Conservation (phyloP, 1,140 invertebrate genomes). For the Leptonema lineaticorne region DNA sequence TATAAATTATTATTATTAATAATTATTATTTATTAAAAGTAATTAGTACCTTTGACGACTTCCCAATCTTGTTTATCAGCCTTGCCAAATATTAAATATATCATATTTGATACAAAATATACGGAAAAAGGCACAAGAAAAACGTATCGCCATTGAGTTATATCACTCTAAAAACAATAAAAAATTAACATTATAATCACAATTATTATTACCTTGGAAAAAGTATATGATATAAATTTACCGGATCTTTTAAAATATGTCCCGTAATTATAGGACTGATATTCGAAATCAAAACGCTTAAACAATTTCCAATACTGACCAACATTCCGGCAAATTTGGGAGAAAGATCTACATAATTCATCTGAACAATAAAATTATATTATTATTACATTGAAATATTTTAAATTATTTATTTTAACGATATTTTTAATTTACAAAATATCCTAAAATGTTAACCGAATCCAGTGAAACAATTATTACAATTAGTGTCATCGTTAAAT, state of each 20-base stretch:
- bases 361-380: background rate
- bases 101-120: conserved; percentile 17
- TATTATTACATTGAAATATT: background rate
- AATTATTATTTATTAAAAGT: background rate
- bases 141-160: conserved; percentile 1
- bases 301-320: conserved; percentile 13
- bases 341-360: conserved; percentile 22
- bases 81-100: conserved; percentile 15
- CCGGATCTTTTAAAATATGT: conserved; percentile 22
- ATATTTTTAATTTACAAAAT: conserved; percentile 19
- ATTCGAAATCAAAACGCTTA: background rate
- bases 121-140: background rate
- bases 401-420: background rate
- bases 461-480: conserved; percentile 15
- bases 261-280: conserved; percentile 12
- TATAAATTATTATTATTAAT: background rate
- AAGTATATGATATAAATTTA: background rate
- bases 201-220: too few species aligned
- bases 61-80: conserved; percentile 15
- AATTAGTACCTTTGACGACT: background rate
- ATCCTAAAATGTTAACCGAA: conserved; percentile 3
- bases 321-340: conserved; percentile 20
- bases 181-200: background rate
- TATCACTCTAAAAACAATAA: conserved; percentile 5
- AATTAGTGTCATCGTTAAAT: conserved; percentile 16